Percentiles rank a stretch among this genome's conserved stretches.
Evolutionary conservation across 1,140 invertebrate species (phyloP).

Genomic region (Panulirus ornatus): DNA sequence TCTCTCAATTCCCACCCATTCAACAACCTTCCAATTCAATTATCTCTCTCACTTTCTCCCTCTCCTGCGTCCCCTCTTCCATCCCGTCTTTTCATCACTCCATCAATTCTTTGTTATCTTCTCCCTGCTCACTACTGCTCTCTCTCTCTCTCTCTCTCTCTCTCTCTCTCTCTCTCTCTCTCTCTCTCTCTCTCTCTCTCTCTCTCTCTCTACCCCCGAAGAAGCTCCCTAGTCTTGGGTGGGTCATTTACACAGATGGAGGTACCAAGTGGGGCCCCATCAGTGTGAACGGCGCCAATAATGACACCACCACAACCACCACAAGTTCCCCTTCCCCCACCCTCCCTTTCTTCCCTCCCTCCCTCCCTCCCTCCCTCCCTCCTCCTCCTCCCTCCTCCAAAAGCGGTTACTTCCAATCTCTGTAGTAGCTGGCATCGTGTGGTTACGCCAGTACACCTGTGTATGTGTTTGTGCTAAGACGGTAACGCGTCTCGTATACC

Average conservation of each 20-base stretch:
- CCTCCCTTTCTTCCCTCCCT: background rate
- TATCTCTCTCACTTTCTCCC: background rate
- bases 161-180: constrained; percentile 13
- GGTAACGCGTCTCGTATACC: no score
- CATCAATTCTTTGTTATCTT: constrained; percentile 10
- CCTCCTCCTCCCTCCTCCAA: background rate
- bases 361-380: background rate
- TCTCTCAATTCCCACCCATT: background rate
- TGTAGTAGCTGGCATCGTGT: no score
- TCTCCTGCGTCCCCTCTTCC: background rate
- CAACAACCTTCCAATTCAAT: background rate
- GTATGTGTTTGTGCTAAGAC: no score
- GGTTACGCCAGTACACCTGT: no score
- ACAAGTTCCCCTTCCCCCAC: background rate
- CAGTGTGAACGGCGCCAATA: no score
- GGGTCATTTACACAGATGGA: no score
- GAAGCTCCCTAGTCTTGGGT: no score
- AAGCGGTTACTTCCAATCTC: no score
- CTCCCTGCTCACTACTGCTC: background rate
- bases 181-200: constrained; percentile 3
- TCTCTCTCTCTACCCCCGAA: background rate
- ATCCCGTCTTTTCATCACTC: background rate
- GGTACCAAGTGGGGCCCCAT: no score
- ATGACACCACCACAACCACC: no score
- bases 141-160: constrained; percentile 17